Percentiles rank a stretch among this genome's conserved stretches.
These are phyloP conservation scores for Amorpha juglandis DNA, from an alignment of 2,888 invertebrate genomes.

Conservation along the genomic window DNA sequence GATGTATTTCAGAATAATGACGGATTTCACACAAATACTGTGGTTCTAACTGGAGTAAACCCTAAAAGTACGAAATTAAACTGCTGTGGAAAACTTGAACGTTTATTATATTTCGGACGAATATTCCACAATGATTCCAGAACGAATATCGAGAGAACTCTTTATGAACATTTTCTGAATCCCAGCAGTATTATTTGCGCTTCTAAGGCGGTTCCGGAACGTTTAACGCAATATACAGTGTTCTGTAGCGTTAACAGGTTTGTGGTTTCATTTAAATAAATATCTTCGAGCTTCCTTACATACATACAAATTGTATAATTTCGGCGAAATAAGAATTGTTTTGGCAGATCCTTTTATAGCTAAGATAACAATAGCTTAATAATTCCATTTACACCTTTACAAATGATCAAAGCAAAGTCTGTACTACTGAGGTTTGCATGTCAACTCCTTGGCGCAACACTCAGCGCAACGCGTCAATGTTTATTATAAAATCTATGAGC, in stretches of 20 bases:
- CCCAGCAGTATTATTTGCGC: constrained; percentile 58
- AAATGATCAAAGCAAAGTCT: not conserved
- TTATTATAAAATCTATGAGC: too few relatives aligned
- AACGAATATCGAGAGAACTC: constrained; percentile 63
- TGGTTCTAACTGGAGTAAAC: too few relatives aligned
- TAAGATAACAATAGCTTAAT: not conserved
- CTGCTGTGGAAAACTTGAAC: constrained; percentile 13
- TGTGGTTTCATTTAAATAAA: constrained; percentile 34
- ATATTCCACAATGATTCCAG: constrained; percentile 40
- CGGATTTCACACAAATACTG: not conserved
- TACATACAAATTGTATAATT: constrained; percentile 3
- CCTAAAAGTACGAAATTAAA: not conserved
- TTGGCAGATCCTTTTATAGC: not conserved
- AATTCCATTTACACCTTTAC: not conserved
- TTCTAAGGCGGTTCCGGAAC: constrained; percentile 53
- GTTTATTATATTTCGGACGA: constrained; percentile 53
- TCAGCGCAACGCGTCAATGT: too few relatives aligned
- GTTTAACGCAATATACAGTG: constrained; percentile 61
- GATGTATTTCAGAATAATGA: not conserved
- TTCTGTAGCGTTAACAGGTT: constrained; percentile 38
- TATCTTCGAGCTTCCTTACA: not conserved
- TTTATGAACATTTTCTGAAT: constrained; percentile 64
- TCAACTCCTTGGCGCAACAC: too few relatives aligned
- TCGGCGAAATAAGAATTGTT: constrained; percentile 1
- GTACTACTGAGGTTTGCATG: not conserved